Conservation (phyloP, 2,113 vertebrate genomes). For the Alethe castanea region DNA sequence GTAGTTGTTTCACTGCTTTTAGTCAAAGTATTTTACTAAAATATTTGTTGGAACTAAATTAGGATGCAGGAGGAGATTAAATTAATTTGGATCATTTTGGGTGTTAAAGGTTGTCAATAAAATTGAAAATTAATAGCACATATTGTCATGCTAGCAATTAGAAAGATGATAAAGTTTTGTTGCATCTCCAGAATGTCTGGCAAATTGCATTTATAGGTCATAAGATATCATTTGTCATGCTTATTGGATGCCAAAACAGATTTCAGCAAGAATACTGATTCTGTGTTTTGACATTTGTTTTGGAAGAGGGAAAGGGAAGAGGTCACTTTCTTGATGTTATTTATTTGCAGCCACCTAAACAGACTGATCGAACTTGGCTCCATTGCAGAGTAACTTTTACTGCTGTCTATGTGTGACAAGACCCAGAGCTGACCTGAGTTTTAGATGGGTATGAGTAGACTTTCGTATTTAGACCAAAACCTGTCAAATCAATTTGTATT, state of each 20-base stretch:
- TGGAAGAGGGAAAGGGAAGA: slow-evolving; percentile 10
- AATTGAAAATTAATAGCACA: background rate
- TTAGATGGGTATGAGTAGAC: background rate
- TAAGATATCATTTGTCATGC: background rate
- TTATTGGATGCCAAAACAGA: background rate
- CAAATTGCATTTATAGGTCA: background rate
- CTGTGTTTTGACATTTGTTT: slow-evolving; percentile 24
- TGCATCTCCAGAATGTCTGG: background rate
- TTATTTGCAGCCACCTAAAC: background rate
- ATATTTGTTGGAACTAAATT: background rate
- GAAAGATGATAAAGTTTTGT: background rate
- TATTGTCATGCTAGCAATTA: background rate
- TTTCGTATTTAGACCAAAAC: background rate
- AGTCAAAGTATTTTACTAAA: background rate
- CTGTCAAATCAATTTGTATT: background rate
- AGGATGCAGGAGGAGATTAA: background rate
- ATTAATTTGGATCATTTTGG: background rate
- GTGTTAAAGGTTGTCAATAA: background rate
- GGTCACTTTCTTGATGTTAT: background rate
- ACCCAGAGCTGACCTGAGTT: background rate
- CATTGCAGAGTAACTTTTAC: background rate
- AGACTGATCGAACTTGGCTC: background rate
- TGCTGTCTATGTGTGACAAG: background rate
- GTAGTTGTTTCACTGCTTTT: background rate
- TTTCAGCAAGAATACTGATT: slow-evolving; percentile 20